Base-by-base conservation (phyloP, 1,140 invertebrate species). In the Nixonia krombeini region DNA sequence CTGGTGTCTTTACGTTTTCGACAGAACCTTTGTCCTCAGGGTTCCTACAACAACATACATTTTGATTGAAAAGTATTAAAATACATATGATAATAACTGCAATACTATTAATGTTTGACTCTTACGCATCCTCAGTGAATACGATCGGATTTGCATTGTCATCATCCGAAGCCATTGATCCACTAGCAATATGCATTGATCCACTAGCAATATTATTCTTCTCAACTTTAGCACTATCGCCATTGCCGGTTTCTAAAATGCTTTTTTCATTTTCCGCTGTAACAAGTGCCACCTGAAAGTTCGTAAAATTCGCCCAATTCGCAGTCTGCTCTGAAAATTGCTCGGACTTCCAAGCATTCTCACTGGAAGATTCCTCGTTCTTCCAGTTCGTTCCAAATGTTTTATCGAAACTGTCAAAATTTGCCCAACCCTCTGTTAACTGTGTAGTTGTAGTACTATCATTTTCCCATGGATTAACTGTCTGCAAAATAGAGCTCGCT, bases 321-420 rank as follows among this genome's bases (percentile, higher is more conserved):
- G 29, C n/a, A n/a, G n/a, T n/a, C 12, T 31, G 29, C 9, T 10
- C 29, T 2, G 29, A 31, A 31, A 31, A 31, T n/a, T 31, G 8
- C 4, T 2, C 9, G 29, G n/a, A n/a, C n/a, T n/a, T n/a, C n/a
- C n/a, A n/a, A n/a, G n/a, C n/a, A n/a, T n/a, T n/a, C n/a, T n/a
- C n/a, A n/a, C n/a, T n/a, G n/a, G n/a, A n/a, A n/a, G n/a, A n/a
- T n/a, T n/a, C n/a, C n/a, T n/a, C n/a, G n/a, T n/a, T n/a, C 0
- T 31, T 46, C 10, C 63, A 67, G 17, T 29, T 49, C 6, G 33
- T n/a, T n/a, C n/a, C 9, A 31, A 31, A 31, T 3, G 29, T n/a
- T 3, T 31, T 44, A 0, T 78, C 79, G 18, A 83, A 82, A 66
- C 78, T 74, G 33, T 82, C 80, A 65, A 85, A 84, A 69, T 84